phyloP scores from a whole-genome alignment of 2,888 invertebrate genomes.

The Sphecodes monilicornis region DNA sequence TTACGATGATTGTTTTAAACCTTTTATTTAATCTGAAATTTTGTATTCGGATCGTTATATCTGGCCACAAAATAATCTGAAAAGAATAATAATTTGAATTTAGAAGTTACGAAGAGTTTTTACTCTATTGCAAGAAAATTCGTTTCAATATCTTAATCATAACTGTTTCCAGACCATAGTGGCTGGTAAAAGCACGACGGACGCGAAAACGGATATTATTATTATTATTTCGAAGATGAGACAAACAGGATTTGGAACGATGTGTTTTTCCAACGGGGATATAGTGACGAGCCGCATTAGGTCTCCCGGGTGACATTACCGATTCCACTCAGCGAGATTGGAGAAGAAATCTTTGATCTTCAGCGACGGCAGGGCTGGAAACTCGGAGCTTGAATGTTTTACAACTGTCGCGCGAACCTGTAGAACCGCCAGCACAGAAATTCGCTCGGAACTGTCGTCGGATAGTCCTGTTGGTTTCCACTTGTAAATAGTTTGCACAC shows the following conservation, averaged over 20 bases:
- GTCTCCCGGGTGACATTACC: slow-evolving; percentile 47
- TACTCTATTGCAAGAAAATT: no score
- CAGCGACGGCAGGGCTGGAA: not conserved
- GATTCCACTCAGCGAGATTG: slow-evolving; percentile 53
- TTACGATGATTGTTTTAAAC: no score
- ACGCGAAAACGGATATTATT: not conserved
- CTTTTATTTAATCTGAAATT: no score
- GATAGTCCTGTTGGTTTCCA: not conserved
- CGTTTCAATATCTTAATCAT: no score
- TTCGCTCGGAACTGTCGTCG: not conserved
- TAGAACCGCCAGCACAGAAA: not conserved
- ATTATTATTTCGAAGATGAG: not conserved
- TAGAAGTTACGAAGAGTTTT: no score
- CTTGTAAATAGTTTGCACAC: not conserved
- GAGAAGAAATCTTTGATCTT: slow-evolving; percentile 55
- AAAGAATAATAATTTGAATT: no score
- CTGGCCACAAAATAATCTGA: no score
- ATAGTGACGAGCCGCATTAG: not conserved
- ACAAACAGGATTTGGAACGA: not conserved
- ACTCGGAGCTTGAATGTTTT: slow-evolving; percentile 34
- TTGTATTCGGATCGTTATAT: no score
- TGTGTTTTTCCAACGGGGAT: not conserved
- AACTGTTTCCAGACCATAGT: no score
- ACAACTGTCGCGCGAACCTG: slow-evolving; percentile 26
- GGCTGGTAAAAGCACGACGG: not conserved